Evolutionary conservation across 2,113 vertebrate genomes (phyloP), one percentile per base, ranked within the genome.

Genomic region (Noturus placidus): DNA sequence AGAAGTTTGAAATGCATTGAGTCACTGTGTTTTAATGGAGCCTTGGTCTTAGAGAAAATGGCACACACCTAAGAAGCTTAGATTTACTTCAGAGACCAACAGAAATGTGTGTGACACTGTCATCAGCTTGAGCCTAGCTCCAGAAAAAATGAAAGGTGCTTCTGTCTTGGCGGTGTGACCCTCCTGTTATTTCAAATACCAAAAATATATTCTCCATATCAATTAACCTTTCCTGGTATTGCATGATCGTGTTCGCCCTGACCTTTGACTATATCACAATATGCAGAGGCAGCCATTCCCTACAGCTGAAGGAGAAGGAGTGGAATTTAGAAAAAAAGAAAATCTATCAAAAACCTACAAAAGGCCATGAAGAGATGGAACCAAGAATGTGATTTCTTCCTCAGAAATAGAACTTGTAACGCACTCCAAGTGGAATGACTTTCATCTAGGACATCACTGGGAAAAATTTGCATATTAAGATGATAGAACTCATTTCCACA

Each of bases 191-290:
- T 89, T 89, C 65, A 59, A 54, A 85, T 79, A 85, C 83, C 82
- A 88, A 87, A 90, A 88, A 90, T 87, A 83, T 83, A 76, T 90
- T 89, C 79, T 82, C 57, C 78, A 61, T 87, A 89, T 90, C 83
- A 90, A 86, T 90, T 90, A 89, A 89, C 90, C 87, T 89, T 90
- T 89, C 59, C 61, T 89, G 77, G 74, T 77, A 1, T 46, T 86
- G 61, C 85, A 61, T 84, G 38, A 67, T 61, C 46, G 38, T 30
- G 35, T 82, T 82, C 77, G 2, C 35, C 54, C 67, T 89, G 87
- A 89, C 90, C 90, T 90, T 90, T 90, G 86, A 38, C 84, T 83
- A 78, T 72, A 80, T 89, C 87, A 87, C 59, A 89, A 85, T 87
- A 85, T 78, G 22, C 54, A 56, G 65, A 81, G 85, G 30, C 76